phyloP scores from a whole-genome alignment of 2,888 invertebrate genomes.

The Diaperis boleti region DNA sequence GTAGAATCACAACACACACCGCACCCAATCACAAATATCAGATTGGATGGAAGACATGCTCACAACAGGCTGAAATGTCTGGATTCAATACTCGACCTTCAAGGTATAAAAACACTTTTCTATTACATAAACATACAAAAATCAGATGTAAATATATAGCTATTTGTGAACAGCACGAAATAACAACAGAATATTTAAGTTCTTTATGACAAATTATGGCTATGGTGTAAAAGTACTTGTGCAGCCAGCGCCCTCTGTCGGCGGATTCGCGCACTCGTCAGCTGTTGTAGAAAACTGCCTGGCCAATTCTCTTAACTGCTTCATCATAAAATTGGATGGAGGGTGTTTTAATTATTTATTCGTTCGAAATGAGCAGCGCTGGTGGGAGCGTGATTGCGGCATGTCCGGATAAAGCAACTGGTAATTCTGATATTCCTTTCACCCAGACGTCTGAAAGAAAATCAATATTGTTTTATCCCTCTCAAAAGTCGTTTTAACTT shows the following conservation, averaged over 20 bases:
- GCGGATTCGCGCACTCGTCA: too few species aligned
- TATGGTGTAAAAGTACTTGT: conserved; percentile 17
- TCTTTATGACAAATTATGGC: not conserved
- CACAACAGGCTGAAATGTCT: conserved; percentile 36
- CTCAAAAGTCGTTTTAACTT: too few species aligned
- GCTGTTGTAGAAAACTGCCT: too few species aligned
- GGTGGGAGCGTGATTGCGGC: conserved; percentile 67
- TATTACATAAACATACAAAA: conserved; percentile 1
- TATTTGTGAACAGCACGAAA: not conserved
- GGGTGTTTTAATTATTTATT: conserved; percentile 19
- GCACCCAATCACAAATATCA: conserved; percentile 53
- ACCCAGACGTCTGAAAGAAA: conserved; percentile 68
- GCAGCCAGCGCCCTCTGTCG: not conserved
- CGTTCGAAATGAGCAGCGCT: conserved; percentile 52
- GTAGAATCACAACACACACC: conserved; percentile 54
- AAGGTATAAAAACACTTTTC: not conserved
- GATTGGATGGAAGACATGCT: conserved; percentile 34
- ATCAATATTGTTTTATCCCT: too few species aligned
- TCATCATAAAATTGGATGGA: too few species aligned
- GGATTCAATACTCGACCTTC: conserved; percentile 31
- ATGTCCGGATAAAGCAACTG: conserved; percentile 74
- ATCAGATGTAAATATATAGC: conserved; percentile 4
- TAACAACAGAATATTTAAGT: not conserved
- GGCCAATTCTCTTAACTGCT: too few species aligned
- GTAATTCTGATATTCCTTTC: conserved; percentile 72